Conservation (phyloP, 2,888 invertebrate species). For the Stenurella melanura region DNA sequence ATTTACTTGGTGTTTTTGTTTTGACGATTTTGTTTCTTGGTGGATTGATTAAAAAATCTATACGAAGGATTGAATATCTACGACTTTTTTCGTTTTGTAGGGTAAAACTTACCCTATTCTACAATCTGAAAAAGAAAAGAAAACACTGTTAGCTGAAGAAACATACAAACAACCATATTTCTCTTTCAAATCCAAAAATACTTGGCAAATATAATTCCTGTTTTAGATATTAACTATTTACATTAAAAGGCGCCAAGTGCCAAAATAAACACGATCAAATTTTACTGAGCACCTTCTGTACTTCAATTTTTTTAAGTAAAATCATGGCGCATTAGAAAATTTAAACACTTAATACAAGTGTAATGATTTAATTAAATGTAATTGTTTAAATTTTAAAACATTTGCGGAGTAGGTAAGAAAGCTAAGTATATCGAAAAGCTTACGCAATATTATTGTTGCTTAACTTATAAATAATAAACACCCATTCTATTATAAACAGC, state of each 20-base stretch:
- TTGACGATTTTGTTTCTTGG: conserved; percentile 53
- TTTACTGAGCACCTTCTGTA: conserved; percentile 25
- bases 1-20: conserved; percentile 56
- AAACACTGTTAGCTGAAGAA: not conserved
- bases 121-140: conserved; percentile 63
- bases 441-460: not conserved
- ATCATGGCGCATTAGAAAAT: not conserved
- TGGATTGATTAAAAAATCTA: conserved; percentile 32
- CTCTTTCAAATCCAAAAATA: not conserved
- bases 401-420: not conserved
- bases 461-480: not conserved
- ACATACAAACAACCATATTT: not conserved
- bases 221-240: not conserved
- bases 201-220: not conserved
- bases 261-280: conserved; percentile 18
- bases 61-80: conserved; percentile 47
- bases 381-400: not conserved
- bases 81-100: conserved; percentile 51
- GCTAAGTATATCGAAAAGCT: not conserved
- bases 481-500: not conserved
- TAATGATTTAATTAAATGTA: too few species aligned
- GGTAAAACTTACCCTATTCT: conserved; percentile 58
- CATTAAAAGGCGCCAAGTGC: conserved; percentile 43
- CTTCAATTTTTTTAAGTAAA: conserved; percentile 8
- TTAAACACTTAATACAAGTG: not conserved